Evolutionary conservation across 2,888 invertebrate genomes (phyloP), one percentile per base, ranked within the genome.

Genomic region (Charanyca ferruginea): DNA sequence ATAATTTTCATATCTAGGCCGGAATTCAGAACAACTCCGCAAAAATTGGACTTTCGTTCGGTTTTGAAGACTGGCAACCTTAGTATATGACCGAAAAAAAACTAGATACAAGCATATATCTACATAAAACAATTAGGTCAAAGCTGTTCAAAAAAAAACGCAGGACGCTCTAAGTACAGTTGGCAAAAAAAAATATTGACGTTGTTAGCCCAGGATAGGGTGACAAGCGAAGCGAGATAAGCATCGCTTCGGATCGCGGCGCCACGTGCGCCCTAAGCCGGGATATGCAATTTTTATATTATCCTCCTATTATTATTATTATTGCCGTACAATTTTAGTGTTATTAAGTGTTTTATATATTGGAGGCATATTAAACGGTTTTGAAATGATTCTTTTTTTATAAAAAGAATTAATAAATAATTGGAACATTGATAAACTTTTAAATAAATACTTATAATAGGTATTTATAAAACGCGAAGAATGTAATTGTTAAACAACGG

Each of bases 181-280:
- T 42, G 23, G 38, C 73, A 67, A 66, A 77, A 82, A 53, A 77
- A 83, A 76, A 72, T 74, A 82, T 68, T 62, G 70, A 64, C 70
- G 78, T 73, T 62, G 66, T 72, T 77, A 77, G 65, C 18, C 47
- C 47, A 8, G 52, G 20, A 45, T 75, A 84, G 94, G 94, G 94
- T 91, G 93, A 79, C 83, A 90, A 93, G 81, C 90, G 88, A 88
- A 89, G 93, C 94, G 94, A 85, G 88, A 91, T 94, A 94, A 94
- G 93, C 89, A 93, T 88, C 88, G 88, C 80, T 75, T 65, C 75
- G 88, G 84, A 89, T 55, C 68, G 73, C 63, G 23, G 20, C 69
- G 88, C 78, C 88, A 94, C 94, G 94, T 94, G 94, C 90, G 85
- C 69, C 75, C 69, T 86, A 89, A 89, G 89, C 88, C 84, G 88